These are phyloP conservation scores for Melanotaenia duboulayi DNA, from an alignment of 2,113 vertebrate genomes.

Conservation along the genomic window DNA sequence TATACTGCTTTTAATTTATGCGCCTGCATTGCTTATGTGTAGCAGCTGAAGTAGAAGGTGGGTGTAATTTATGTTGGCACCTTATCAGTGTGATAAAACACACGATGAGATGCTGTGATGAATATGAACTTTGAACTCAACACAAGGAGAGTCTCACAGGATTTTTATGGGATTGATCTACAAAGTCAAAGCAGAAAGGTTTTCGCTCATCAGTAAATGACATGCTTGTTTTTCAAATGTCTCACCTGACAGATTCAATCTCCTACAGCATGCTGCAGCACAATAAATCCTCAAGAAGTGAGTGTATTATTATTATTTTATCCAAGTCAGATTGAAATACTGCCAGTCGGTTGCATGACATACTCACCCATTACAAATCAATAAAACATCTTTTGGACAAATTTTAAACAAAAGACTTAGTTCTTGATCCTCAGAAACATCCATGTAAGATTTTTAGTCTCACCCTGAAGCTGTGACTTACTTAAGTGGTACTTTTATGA, in stretches of 20 bases:
- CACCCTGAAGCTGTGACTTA: constrained; percentile 10
- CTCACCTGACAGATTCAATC: neutral
- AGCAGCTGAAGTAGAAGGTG: constrained; percentile 25
- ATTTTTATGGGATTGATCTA: constrained; percentile 33
- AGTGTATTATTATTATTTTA: constrained; percentile 5
- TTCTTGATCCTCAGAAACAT: neutral
- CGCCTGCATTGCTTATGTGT: neutral
- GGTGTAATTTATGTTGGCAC: constrained; percentile 40
- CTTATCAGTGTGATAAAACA: constrained; percentile 38
- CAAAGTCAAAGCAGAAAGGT: constrained; percentile 34
- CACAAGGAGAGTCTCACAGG: neutral
- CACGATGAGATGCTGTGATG: constrained; percentile 19
- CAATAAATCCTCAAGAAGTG: neutral
- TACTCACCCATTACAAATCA: constrained; percentile 13
- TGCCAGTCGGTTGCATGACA: constrained; percentile 27
- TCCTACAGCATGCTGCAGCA: constrained; percentile 3
- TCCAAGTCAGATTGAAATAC: constrained; percentile 9
- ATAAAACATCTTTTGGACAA: constrained; percentile 4
- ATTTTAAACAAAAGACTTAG: constrained; percentile 12
- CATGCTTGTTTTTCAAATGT: neutral
- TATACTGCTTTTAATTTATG: constrained; percentile 24
- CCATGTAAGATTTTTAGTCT: constrained; percentile 12
- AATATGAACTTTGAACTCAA: constrained; percentile 16
- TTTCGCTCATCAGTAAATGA: constrained; percentile 29
- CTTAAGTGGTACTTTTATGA: constrained; percentile 27